These are phyloP conservation scores for Orthosia gothica DNA, from an alignment of 2,888 invertebrate genomes.

Conservation along the genomic window DNA sequence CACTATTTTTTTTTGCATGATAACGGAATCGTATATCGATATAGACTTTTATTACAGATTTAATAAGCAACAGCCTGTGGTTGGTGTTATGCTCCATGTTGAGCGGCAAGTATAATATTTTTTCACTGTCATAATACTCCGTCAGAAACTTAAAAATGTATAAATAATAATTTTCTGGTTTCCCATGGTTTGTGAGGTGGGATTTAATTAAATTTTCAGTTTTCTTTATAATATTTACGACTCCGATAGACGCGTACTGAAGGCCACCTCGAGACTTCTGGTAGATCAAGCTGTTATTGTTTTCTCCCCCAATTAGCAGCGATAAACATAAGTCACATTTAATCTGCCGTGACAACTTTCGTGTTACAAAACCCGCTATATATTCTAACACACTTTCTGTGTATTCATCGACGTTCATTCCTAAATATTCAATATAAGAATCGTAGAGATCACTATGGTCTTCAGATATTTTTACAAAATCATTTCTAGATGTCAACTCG, in stretches of 20 bases:
- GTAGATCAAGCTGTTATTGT: not conserved
- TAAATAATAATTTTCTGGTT: not conserved
- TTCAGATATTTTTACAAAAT: not conserved
- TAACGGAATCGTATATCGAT: not conserved
- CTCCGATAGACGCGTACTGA: not conserved
- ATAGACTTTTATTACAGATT: not conserved
- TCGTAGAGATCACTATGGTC: conserved; percentile 1
- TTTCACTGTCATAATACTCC: not conserved
- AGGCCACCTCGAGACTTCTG: not conserved
- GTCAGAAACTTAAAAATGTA: not conserved
- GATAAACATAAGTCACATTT: not conserved
- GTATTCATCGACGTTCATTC: not conserved
- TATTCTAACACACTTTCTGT: not conserved
- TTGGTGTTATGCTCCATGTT: not conserved
- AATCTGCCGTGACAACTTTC: too few species aligned
- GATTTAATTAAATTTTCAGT: not conserved
- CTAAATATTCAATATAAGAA: conserved; percentile 1
- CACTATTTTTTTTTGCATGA: too few species aligned
- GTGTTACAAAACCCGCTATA: not conserved
- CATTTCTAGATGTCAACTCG: not conserved
- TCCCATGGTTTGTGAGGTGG: not conserved
- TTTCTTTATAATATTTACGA: not conserved
- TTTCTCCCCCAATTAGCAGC: not conserved
- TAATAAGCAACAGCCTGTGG: not conserved
- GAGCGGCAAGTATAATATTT: not conserved